Base-by-base conservation (phyloP, 2,888 invertebrate species). In the Ophraella communa region DNA sequence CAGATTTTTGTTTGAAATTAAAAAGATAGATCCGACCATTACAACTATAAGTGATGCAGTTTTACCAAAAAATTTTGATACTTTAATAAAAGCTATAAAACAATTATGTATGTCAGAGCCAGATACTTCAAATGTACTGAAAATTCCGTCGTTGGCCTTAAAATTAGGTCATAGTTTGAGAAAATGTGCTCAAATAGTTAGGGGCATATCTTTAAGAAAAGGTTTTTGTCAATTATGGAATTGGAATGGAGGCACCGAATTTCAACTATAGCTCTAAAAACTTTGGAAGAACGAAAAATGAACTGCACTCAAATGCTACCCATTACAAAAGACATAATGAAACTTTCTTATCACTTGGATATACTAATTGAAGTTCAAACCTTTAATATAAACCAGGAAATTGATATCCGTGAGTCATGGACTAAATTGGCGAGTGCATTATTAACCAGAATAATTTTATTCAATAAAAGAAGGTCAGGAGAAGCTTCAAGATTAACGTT, bases 241-340 rank as follows among this genome's bases (percentile, higher is more conserved):
- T 53, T 71, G 17, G 70, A 70, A 42, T 71, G 70, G 70, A 59
- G 35, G 24, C 52, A 57, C n/a, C 61, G 62, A 61, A 62, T 71
- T 18, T 70, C 66, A 1, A 62, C 68, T 1, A 63, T 53, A 61
- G 70, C 71, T 8, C 35, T 70, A 18, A 49, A 51, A 44, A 70
- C 70, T 42, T 21, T 71, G 24, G 49, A 70, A 49, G 54, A 49
- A 18, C 49, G 62, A 35, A 69, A 71, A 61, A 7, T 62, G 8
- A 72, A 60, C 47, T 39, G 51, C 8, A 49, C 64, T 11, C 62
- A 71, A 62, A 42, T 71, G n/a, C 54, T 71, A 30, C 70, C 70
- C 21, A 35, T 71, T 30, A 71, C 70, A 20, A 58, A 56, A 42
- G 69, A 71, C 56, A 44, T 71, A 33, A 45, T 71, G 8, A 69